Evolutionary conservation across 2,113 vertebrate genomes (phyloP), one percentile per base, ranked within the genome.

Genomic region (Pungitius pungitius): DNA sequence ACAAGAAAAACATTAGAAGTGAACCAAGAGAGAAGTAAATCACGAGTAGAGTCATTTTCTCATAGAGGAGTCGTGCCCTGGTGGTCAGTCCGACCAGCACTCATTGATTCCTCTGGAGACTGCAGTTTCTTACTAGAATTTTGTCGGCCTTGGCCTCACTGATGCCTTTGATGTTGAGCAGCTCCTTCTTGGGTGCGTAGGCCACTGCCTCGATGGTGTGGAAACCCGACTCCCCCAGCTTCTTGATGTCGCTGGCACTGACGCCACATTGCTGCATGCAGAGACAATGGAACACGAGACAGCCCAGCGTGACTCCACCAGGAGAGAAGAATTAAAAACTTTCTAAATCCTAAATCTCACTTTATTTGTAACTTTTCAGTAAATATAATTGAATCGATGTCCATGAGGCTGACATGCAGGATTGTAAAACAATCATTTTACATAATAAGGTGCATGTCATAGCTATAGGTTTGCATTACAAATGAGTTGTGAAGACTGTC

Each of bases 131-230:
- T 90, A 99, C 97, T 88, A 98, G 84, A 68, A 99, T 94, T 87
- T 99, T 99, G 74, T 98, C 98, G 1, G 98, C 97, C 91, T 99
- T 99, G 80, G 97, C 95, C 88, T 99, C 97, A 8, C 97, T 99
- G 90, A 99, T 99, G 77, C 97, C 97, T 82, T 99, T 99, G 81
- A 99, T 98, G 85, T 95, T 96, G 51, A 99, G 94, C 37, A 99
- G 91, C 82, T 99, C 97, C 77, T 99, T 99, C 91, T 99, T 98
- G 3, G 97, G 97, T 0, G 96, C 95, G 3, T 98, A 98, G n/a
- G 97, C 97, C 62, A 99, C 96, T 0, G 97, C 95, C 88, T 99
- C 97, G 6, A 98, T 96, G 0, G 98, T 99, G 91, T 99, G 98
- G 88, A 97, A 99, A 2, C 97, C 97, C 27, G 97, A 96, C 27